These are phyloP conservation scores for Champsocephalus esox DNA, from an alignment of 2,797 vertebrate genomes.

Conservation along the genomic window DNA sequence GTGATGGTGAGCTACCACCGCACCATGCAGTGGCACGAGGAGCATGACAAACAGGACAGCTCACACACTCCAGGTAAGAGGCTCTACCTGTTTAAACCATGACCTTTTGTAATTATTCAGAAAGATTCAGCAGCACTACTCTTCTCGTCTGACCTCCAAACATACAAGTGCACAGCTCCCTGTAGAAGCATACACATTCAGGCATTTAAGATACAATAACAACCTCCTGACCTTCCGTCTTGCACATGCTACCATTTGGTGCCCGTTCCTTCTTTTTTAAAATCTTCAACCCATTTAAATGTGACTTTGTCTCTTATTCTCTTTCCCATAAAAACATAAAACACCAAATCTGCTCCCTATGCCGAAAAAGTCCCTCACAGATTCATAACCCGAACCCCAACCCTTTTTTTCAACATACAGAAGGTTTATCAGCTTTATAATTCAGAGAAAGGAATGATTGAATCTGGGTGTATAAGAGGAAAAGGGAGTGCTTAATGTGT, in stretches of 20 bases:
- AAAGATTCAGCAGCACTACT: background rate
- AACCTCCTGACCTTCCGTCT: background rate
- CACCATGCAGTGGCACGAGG: slow-evolving; percentile 98
- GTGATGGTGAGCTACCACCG: slow-evolving; percentile 98
- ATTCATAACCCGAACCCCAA: slow-evolving; percentile 30
- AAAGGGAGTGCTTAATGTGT: slow-evolving; percentile 25
- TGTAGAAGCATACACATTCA: background rate
- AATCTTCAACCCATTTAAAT: background rate
- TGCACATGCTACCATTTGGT: background rate
- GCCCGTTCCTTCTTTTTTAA: background rate
- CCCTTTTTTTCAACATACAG: slow-evolving; percentile 33
- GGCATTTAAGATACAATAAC: background rate
- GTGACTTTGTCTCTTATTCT: background rate
- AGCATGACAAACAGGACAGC: slow-evolving; percentile 87
- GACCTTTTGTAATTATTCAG: background rate
- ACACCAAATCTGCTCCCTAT: background rate
- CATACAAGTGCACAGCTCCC: background rate
- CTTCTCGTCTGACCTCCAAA: background rate
- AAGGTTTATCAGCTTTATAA: slow-evolving; percentile 42
- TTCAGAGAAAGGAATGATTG: slow-evolving; percentile 26
- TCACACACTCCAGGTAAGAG: slow-evolving; percentile 82
- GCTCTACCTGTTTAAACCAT: background rate
- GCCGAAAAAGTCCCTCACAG: slow-evolving; percentile 16
- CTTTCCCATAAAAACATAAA: background rate
- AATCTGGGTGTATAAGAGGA: slow-evolving; percentile 14